Conservation (phyloP, 2,797 vertebrate genomes). For the Ambastaia sidthimunki region DNA sequence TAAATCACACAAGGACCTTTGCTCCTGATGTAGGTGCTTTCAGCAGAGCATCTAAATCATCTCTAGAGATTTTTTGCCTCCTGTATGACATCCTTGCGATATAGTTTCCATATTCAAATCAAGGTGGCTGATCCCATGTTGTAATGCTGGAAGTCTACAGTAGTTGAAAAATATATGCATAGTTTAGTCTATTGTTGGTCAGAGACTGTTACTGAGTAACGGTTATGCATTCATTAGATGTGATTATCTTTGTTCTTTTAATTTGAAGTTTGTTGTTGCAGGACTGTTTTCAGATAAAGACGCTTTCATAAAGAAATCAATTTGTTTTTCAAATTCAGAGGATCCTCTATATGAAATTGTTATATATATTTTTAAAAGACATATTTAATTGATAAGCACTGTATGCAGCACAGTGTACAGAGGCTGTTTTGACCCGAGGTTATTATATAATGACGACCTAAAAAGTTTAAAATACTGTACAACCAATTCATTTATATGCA, state of each 20-base stretch:
- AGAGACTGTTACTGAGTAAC: not conserved
- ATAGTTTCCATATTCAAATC: conserved; percentile 7
- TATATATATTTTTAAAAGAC: too few species aligned
- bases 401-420: not conserved
- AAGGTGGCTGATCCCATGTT: not conserved
- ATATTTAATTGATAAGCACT: not conserved
- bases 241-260: not conserved
- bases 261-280: not conserved
- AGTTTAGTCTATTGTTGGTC: not conserved
- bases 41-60: not conserved
- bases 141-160: conserved; percentile 5
- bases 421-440: not conserved
- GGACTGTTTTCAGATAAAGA: not conserved
- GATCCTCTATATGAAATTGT: too few species aligned
- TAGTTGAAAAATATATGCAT: not conserved
- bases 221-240: not conserved
- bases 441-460: not conserved
- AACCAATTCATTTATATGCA: not conserved
- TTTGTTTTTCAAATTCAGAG: too few species aligned
- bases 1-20: not conserved
- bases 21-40: not conserved
- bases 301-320: not conserved
- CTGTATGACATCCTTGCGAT: not conserved
- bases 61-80: conserved; percentile 26
- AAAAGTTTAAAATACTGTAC: not conserved